Evolutionary conservation across 2,113 vertebrate genomes (phyloP).

Genomic region (Osmerus mordax): DNA sequence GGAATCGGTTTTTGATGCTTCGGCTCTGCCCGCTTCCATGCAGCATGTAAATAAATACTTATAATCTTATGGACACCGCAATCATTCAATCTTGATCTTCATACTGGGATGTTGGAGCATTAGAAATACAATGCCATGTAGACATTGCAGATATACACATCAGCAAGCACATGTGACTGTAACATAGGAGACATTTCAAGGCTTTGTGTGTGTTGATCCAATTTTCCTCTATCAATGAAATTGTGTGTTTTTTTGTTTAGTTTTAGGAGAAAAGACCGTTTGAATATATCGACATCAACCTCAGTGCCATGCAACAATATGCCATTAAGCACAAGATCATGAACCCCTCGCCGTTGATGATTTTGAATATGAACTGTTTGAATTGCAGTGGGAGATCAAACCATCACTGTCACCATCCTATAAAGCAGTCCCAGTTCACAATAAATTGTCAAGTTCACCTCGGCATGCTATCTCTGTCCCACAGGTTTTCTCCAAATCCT

Average conservation of each 20-base stretch:
- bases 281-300: slow-evolving; percentile 28
- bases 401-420: too few relatives aligned
- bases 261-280: slow-evolving; percentile 4
- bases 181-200: not conserved
- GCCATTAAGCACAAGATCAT: slow-evolving; percentile 40
- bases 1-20: not conserved
- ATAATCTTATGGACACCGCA: slow-evolving; percentile 4
- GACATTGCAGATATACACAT: not conserved
- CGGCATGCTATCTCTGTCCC: slow-evolving; percentile 7
- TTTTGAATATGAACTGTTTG: not conserved
- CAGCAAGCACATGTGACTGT: not conserved
- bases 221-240: not conserved
- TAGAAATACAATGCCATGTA: not conserved
- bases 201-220: not conserved
- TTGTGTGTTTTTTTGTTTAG: not conserved
- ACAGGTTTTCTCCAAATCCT: slow-evolving; percentile 2
- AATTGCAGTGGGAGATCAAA: too few relatives aligned
- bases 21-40: slow-evolving; percentile 12
- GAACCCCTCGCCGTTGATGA: slow-evolving; percentile 5
- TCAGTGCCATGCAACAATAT: slow-evolving; percentile 25
- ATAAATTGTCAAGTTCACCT: slow-evolving; percentile 7
- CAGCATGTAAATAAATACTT: slow-evolving; percentile 32
- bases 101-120: not conserved
- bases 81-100: not conserved
- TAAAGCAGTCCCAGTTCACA: not conserved